Conservation (phyloP, 2,888 invertebrate genomes). For the Pelosia muscerda region DNA sequence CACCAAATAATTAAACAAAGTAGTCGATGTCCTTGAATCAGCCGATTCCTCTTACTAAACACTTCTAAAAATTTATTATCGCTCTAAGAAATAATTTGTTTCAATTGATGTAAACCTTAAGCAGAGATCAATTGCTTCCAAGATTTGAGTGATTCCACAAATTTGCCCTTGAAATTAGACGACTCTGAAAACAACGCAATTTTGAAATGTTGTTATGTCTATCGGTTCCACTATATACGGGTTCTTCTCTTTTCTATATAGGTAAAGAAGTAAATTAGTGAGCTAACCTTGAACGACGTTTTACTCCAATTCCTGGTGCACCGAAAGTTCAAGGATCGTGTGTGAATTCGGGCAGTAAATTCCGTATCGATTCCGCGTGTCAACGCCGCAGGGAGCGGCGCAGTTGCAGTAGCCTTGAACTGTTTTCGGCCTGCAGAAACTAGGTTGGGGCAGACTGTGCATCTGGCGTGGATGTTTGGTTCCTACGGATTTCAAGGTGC, state of each 20-base stretch:
- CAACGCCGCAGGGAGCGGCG: slow-evolving; percentile 39
- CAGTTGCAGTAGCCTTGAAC: slow-evolving; percentile 57
- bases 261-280: neutral
- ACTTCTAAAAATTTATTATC: slow-evolving; percentile 5
- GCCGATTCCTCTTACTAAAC: slow-evolving; percentile 3
- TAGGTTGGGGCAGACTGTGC: slow-evolving; percentile 45
- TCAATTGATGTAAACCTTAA: slow-evolving; percentile 3
- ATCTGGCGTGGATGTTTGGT: slow-evolving; percentile 29
- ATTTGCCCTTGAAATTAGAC: neutral
- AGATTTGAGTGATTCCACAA: neutral
- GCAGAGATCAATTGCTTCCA: neutral
- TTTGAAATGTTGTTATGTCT: neutral
- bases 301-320: slow-evolving; percentile 13
- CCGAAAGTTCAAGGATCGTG: slow-evolving; percentile 31
- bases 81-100: slow-evolving; percentile 15
- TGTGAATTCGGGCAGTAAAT: slow-evolving; percentile 46
- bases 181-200: too few relatives aligned
- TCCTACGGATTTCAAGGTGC: slow-evolving; percentile 12
- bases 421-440: slow-evolving; percentile 50
- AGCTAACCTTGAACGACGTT: slow-evolving; percentile 32
- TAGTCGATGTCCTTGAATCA: slow-evolving; percentile 3
- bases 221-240: neutral
- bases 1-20: too few relatives aligned
- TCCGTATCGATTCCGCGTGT: slow-evolving; percentile 47
- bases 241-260: neutral